phyloP scores from a whole-genome alignment of 2,888 invertebrate species.

The Mechanitis mazaeus region DNA sequence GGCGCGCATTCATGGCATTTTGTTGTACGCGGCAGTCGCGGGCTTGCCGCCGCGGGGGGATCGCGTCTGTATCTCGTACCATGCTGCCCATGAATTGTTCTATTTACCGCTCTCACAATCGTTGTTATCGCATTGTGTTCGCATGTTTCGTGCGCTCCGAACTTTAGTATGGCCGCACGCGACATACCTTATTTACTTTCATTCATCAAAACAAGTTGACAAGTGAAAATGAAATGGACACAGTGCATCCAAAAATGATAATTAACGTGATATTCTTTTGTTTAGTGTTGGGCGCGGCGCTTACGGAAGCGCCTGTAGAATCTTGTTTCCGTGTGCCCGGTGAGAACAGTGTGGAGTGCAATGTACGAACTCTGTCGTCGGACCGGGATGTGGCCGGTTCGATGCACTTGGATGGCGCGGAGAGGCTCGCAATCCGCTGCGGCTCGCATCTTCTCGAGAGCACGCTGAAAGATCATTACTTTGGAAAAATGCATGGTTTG shows the following conservation, averaged over 20 bases:
- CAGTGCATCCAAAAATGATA: conserved; percentile 73
- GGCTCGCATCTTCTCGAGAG: conserved; percentile 79
- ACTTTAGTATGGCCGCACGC: conserved; percentile 60
- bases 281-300: conserved; percentile 74
- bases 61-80: conserved; percentile 43
- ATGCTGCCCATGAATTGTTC: conserved; percentile 38
- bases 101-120: conserved; percentile 52
- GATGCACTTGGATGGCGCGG: conserved; percentile 83
- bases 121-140: conserved; percentile 53
- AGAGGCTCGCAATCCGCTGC: conserved; percentile 84
- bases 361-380: conserved; percentile 82
- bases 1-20: conserved; percentile 68
- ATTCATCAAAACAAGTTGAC: conserved; percentile 57
- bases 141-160: conserved; percentile 46
- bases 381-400: conserved; percentile 80
- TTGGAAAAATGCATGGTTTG: conserved; percentile 84
- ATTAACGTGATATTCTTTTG: conserved; percentile 72
- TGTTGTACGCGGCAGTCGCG: conserved; percentile 69
- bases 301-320: conserved; percentile 71
- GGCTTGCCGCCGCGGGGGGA: conserved; percentile 67
- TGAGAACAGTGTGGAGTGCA: conserved; percentile 75
- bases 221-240: conserved; percentile 73
- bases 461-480: conserved; percentile 82
- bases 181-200: conserved; percentile 49
- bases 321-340: conserved; percentile 65